These are phyloP conservation scores for Penaeus monodon DNA, from an alignment of 2,888 invertebrate species.

Conservation along the genomic window DNA sequence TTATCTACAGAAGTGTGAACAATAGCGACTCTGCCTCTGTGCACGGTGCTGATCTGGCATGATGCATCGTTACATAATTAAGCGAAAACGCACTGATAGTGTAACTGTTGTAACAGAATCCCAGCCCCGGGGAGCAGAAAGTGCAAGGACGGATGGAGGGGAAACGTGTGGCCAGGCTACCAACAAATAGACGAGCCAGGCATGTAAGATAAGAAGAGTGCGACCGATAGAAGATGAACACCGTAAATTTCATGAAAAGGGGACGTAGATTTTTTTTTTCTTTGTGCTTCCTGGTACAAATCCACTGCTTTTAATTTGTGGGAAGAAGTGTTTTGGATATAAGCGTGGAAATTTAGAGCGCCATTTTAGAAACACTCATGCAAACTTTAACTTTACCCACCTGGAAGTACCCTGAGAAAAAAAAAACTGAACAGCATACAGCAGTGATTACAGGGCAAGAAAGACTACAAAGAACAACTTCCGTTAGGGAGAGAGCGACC, in stretches of 20 bases:
- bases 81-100: slow-evolving; percentile 2
- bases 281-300: slow-evolving; percentile 7
- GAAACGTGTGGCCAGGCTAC: slow-evolving; percentile 5
- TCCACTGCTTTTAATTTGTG: neutral
- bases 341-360: too few species aligned
- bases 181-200: slow-evolving; percentile 21
- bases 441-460: too few species aligned
- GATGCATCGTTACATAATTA: neutral
- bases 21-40: slow-evolving; percentile 9
- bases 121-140: slow-evolving; percentile 8
- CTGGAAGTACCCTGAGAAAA: too few species aligned
- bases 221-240: slow-evolving; percentile 11
- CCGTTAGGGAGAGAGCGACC: too few species aligned
- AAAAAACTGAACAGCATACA: too few species aligned
- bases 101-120: neutral
- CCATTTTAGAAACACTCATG: too few species aligned
- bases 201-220: slow-evolving; percentile 2
- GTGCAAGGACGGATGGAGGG: slow-evolving; percentile 1
- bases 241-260: neutral
- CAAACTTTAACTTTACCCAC: too few species aligned
- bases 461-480: too few species aligned
- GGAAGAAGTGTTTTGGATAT: too few species aligned
- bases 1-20: neutral
- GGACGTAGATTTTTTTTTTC: neutral
- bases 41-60: neutral